Conservation (phyloP, 2,113 vertebrate genomes). For the Nanorana parkeri region DNA sequence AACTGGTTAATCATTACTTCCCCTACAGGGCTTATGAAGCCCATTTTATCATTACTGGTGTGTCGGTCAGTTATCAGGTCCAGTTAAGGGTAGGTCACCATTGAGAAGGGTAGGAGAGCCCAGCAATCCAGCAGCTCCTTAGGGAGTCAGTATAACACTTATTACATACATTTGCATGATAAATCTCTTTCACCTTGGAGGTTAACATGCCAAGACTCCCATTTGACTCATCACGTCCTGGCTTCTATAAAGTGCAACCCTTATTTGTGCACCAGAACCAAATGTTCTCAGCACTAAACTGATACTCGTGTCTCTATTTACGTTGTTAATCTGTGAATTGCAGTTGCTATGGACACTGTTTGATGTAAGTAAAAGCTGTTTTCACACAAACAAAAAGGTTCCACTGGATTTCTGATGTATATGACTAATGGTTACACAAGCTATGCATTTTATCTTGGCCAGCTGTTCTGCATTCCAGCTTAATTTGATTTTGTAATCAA, state of each 20-base stretch:
- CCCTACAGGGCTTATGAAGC: too few species aligned
- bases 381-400: constrained; percentile 30
- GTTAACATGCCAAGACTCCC: too few species aligned
- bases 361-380: constrained; percentile 32
- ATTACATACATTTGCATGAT: too few species aligned
- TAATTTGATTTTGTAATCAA: constrained; percentile 1
- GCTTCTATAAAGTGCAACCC: background rate
- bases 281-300: background rate
- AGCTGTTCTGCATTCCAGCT: background rate
- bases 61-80: too few species aligned
- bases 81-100: too few species aligned
- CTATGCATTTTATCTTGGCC: constrained; percentile 15
- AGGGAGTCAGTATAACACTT: too few species aligned
- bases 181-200: too few species aligned
- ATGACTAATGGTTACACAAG: background rate
- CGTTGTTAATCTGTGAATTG: constrained; percentile 8
- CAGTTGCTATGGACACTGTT: constrained; percentile 46
- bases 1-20: too few species aligned
- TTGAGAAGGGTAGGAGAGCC: too few species aligned
- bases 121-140: too few species aligned
- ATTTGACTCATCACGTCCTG: background rate
- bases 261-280: constrained; percentile 8
- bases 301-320: constrained; percentile 9
- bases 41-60: too few species aligned
- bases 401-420: constrained; percentile 14